Base-by-base conservation (phyloP, 2,113 vertebrate genomes). In the Pseudonaja textilis region DNA sequence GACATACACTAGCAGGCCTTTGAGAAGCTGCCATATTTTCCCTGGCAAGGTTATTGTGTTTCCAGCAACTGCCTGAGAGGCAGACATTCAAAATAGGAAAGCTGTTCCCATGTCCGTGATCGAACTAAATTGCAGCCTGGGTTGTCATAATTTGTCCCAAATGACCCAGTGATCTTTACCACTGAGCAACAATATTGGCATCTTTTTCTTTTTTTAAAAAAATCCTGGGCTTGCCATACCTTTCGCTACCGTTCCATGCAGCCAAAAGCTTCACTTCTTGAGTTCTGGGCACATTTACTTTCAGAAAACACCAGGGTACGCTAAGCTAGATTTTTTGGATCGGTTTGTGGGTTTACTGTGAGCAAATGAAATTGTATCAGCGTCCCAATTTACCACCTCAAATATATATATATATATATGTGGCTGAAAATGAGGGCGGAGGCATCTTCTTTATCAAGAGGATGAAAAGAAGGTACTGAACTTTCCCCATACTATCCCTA, bases 1-100 rank as follows among this genome's bases (percentile, higher is more conserved):
- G 56, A 47, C 26, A 39, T 34, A 56, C 93, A 96, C 90, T 91
- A 52, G 92, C 91, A 96, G 96, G 93, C 92, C 93, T 61, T 85
- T 34, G 56, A 85, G 34, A 56, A 9, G 18, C 23, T 52, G 54
- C 91, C 18, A 85, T 14, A 23, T 85, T 85, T 61, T 85, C 29
- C 29, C 42, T 89, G 86, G 57, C 85, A 92, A 3, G 59, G 26
- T 47, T 88, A 50, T 9, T 52, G 56, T 88, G n/a, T 34, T 26
- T 42, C 54, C 39, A 74, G 88, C 86, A 88, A 52, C 5, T 69
- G n/a, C 57, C n/a, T 87, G 18, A 93, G 18, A 42, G 47, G 85
- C 81, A 52, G 34, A 89, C 26, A 5, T 42, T n/a, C 89, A 89
- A 95, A 92, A 94, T 89, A 42, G 85, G 22, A 29, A 34, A 52